These are phyloP conservation scores for Vannuccia rotundouncinata DNA, from an alignment of 2,888 invertebrate species.

Conservation along the genomic window DNA sequence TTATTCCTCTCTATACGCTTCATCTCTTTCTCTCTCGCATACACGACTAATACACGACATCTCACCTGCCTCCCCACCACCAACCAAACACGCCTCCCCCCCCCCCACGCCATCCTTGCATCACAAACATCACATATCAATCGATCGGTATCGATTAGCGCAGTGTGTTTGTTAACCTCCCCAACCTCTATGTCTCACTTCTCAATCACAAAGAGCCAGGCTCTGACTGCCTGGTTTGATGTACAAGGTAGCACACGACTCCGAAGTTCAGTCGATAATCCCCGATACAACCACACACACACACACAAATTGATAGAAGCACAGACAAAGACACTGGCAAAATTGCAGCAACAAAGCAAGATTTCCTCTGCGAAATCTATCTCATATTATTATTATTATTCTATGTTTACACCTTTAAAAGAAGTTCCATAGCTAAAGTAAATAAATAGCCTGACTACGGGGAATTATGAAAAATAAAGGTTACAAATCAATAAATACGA, in stretches of 20 bases:
- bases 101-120: background rate
- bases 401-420: background rate
- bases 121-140: slow-evolving; percentile 7
- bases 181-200: background rate
- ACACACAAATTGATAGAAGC: background rate
- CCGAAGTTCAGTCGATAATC: background rate
- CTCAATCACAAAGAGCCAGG: background rate
- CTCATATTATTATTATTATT: background rate
- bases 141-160: background rate
- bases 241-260: background rate
- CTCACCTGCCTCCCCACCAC: background rate
- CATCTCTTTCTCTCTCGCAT: background rate
- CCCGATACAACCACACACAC: background rate
- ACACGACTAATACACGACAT: background rate
- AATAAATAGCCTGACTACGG: too few relatives aligned
- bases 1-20: background rate
- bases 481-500: too few relatives aligned
- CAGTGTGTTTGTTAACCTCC: slow-evolving; percentile 9
- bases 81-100: background rate
- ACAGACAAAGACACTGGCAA: background rate
- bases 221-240: too few relatives aligned
- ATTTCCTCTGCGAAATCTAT: background rate
- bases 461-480: too few relatives aligned
- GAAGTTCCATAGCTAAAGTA: too few relatives aligned
- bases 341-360: background rate